These are phyloP conservation scores for Connochaetes taurinus DNA, from an alignment of 2,113 vertebrate species.

Conservation along the genomic window DNA sequence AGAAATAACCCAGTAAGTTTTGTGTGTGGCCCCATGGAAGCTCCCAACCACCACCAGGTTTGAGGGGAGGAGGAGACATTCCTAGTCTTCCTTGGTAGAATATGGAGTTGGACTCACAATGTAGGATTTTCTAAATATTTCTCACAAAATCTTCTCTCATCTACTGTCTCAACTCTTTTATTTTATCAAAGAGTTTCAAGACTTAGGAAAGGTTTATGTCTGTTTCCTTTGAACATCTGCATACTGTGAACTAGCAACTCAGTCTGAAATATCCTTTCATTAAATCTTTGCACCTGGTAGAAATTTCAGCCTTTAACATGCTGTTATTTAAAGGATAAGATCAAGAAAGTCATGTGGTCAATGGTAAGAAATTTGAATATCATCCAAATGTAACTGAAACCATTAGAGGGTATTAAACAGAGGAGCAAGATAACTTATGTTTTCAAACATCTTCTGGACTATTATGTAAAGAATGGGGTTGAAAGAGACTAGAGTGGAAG, in stretches of 20 bases:
- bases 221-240: not conserved
- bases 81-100: not conserved
- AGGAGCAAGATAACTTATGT: not conserved
- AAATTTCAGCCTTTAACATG: not conserved
- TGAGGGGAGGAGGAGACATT: not conserved
- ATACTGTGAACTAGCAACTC: not conserved
- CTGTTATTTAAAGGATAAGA: not conserved
- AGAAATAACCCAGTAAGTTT: not conserved
- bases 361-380: not conserved
- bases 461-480: not conserved
- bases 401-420: not conserved
- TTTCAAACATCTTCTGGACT: not conserved
- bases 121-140: not conserved
- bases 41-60: not conserved
- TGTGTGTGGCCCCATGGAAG: not conserved
- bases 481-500: not conserved
- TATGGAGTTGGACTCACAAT: not conserved
- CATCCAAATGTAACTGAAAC: not conserved
- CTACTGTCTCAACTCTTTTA: not conserved
- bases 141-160: not conserved
- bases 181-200: not conserved
- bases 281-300: not conserved
- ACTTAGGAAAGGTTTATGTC: not conserved
- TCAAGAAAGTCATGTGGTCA: not conserved
- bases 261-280: not conserved